Base-by-base conservation (phyloP, 2,888 invertebrate genomes). In the Seira musarum region DNA sequence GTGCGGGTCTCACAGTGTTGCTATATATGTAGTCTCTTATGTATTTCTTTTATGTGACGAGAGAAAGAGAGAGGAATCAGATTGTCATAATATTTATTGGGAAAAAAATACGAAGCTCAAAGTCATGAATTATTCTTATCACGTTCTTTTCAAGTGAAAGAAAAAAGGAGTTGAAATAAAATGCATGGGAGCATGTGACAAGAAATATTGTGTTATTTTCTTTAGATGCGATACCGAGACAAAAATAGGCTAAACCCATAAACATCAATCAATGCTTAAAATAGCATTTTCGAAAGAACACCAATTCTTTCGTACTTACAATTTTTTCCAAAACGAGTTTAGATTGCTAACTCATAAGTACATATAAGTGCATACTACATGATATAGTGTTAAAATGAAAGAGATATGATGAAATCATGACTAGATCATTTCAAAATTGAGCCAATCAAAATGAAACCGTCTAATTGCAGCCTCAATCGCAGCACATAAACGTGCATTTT, bases 101-200 rank as follows among this genome's bases (percentile, higher is more conserved):
- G 21, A 19, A 68, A 68, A 46, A 53, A 49, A 30, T 15, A 61
- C 40, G 40, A 63, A 60, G 21, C 63, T 65, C 57, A 64, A 53
- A 76, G 30, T 76, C 69, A 76, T 76, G 77, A 77, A 77, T 77
- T 77, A 77, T 77, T 77, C 77, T 21, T 17, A 25, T n/a, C 77
- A 77, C 77, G 70, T 70, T 53, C 60, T 60, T 30, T 57, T 53
- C 24, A 65, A 66, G 60, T 40, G 63, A 22, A 40, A 68, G 65
- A 63, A 40, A 75, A 57, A 61, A 46, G 30, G 53, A 21, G 2
- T 22, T 61, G 66, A 68, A 68, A 53, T 30, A 64, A 64, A 64
- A 64, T 64, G 25, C 25, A 64, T 24, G 24, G 60, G 13, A 22
- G 60, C 60, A 21, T 60, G 60, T 60, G 21, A 66, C 66, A 66